Evolutionary conservation across 2,113 vertebrate genomes (phyloP).

Genomic region (Pan paniscus): DNA sequence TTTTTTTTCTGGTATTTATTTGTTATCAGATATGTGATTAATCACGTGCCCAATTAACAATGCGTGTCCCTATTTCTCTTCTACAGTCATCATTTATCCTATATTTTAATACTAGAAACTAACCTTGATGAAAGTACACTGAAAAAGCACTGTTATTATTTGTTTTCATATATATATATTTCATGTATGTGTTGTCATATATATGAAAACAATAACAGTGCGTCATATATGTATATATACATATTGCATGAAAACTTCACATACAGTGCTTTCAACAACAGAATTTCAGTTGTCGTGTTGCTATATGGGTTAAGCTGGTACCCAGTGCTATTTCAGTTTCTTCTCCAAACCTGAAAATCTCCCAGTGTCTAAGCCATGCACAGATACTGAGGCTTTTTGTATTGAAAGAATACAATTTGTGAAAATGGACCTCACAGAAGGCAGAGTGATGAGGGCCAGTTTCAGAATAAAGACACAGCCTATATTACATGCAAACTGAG

Average conservation of each 20-base stretch:
- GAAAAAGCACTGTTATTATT: constrained; percentile 54
- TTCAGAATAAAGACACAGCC: background rate
- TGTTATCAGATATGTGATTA: background rate
- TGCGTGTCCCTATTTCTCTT: background rate
- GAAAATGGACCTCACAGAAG: background rate
- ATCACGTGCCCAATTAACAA: background rate
- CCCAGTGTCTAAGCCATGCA: background rate
- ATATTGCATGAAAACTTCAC: constrained; percentile 40
- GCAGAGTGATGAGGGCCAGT: background rate
- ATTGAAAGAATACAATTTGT: background rate
- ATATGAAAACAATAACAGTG: too few relatives aligned
- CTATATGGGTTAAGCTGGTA: constrained; percentile 39
- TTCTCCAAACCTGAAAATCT: background rate
- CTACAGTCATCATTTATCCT: background rate
- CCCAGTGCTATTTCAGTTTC: constrained; percentile 40
- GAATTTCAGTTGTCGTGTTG: constrained; percentile 53
- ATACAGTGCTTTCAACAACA: constrained; percentile 33
- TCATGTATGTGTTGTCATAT: too few relatives aligned
- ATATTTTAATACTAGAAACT: constrained; percentile 26
- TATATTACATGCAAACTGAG: background rate
- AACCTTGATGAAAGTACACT: constrained; percentile 41
- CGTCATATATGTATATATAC: too few relatives aligned
- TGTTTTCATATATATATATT: constrained; percentile 54
- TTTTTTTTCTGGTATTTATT: background rate
- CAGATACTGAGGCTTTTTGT: background rate